These are phyloP conservation scores for Cliona cf. orientalis DNA, from an alignment of 37 sponge, comb jelly and placozoan genomes.

Conservation along the genomic window DNA sequence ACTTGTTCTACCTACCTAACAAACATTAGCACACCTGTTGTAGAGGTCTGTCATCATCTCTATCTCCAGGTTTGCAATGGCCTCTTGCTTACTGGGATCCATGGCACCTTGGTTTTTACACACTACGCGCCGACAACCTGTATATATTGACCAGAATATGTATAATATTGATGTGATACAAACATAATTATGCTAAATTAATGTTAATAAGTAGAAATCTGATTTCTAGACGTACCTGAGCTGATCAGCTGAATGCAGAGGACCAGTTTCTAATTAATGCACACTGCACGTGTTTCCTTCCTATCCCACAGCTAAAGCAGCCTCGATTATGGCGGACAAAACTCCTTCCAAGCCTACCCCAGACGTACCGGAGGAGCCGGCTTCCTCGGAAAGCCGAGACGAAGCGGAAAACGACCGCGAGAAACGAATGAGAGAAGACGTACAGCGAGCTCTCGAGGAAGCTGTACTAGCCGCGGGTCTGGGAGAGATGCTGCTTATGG, in stretches of 20 bases:
- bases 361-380: neutral
- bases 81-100: slow-evolving; percentile 54
- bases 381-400: too few species aligned
- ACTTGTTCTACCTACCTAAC: neutral
- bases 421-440: neutral
- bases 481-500: neutral
- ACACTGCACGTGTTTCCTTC: slow-evolving; percentile 28
- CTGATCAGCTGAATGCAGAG: too few species aligned
- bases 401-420: too few species aligned
- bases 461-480: slow-evolving; percentile 42
- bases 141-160: neutral
- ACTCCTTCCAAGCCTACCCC: neutral
- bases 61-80: slow-evolving; percentile 82
- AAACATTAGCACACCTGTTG: slow-evolving; percentile 91
- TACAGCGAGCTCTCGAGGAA: slow-evolving; percentile 48
- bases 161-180: too few species aligned
- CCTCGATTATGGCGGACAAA: neutral
- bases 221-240: too few species aligned
- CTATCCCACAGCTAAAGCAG: too few species aligned
- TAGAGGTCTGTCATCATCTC: slow-evolving; percentile 99
- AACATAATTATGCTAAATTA: neutral
- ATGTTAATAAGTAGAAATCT: too few species aligned
- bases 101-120: neutral
- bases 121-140: neutral
- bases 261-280: slow-evolving; percentile 6